phyloP scores from a whole-genome alignment of 2,888 invertebrate species.

The Amphiduros pacificus region DNA sequence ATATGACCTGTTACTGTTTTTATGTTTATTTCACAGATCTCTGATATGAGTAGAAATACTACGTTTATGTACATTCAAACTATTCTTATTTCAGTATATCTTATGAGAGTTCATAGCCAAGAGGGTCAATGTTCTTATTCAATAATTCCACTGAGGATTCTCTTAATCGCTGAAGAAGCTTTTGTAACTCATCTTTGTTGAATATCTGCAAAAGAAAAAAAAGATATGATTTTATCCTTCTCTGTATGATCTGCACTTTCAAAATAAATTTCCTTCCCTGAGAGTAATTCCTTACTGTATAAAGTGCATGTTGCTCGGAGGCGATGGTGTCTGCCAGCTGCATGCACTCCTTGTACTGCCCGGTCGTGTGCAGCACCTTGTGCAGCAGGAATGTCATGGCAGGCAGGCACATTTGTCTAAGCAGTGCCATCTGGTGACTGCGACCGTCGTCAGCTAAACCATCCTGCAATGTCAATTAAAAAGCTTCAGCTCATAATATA shows the following conservation, averaged over 20 bases:
- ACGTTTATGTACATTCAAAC: no score
- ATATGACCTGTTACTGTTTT: no score
- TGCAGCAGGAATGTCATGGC: constrained; percentile 78
- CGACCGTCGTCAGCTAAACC: constrained; percentile 58
- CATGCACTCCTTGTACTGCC: constrained; percentile 76
- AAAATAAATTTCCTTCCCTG: neutral
- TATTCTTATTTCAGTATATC: neutral
- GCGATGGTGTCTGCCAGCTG: constrained; percentile 80
- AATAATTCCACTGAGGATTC: constrained; percentile 78
- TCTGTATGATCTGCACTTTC: neutral
- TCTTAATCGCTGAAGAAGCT: constrained; percentile 75
- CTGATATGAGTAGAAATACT: no score
- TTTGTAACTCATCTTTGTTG: constrained; percentile 72
- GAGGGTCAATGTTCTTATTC: constrained; percentile 79
- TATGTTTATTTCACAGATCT: no score
- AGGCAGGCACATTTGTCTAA: constrained; percentile 82
- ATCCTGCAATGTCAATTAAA: no score
- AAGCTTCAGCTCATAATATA: no score
- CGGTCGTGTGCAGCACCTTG: constrained; percentile 76
- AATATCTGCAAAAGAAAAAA: constrained; percentile 48
- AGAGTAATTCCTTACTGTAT: constrained; percentile 66
- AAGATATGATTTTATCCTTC: neutral
- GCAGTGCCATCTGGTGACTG: constrained; percentile 71
- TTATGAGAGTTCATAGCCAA: constrained; percentile 65
- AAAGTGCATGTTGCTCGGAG: constrained; percentile 76